These are phyloP conservation scores for Drosophila yooni DNA, from an alignment of 2,888 invertebrate species.

Conservation along the genomic window DNA sequence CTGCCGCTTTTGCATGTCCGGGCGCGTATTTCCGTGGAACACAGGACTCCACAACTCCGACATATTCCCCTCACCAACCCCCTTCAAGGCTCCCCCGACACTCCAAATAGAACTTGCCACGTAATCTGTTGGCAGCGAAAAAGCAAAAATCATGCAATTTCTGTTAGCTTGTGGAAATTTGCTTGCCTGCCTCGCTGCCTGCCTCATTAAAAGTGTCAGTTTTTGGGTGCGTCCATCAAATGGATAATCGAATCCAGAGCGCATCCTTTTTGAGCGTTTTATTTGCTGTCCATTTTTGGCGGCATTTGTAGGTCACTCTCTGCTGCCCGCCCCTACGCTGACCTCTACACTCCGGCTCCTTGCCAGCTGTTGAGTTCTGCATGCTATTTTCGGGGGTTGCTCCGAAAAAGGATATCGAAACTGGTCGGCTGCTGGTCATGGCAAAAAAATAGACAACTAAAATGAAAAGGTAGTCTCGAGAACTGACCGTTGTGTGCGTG, in stretches of 20 bases:
- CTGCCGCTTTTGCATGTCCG: conserved; percentile 59
- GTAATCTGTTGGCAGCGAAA: conserved; percentile 37
- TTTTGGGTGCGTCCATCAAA: conserved; percentile 52
- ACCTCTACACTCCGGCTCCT: conserved; percentile 39
- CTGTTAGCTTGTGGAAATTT: conserved; percentile 30
- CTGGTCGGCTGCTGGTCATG: conserved; percentile 64
- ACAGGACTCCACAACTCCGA: conserved; percentile 9
- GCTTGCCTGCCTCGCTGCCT: conserved; percentile 19
- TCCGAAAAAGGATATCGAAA: conserved; percentile 44
- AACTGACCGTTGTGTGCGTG: conserved; percentile 54
- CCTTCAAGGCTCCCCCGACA: conserved; percentile 3
- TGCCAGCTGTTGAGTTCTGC: conserved; percentile 64
- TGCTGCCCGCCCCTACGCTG: conserved; percentile 16
- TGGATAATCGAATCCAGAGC: conserved; percentile 18
- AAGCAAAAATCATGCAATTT: conserved; percentile 57
- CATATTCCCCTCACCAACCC: background rate
- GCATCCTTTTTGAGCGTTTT: conserved; percentile 49
- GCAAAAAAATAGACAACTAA: conserved; percentile 24
- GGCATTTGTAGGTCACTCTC: conserved; percentile 64
- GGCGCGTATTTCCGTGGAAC: conserved; percentile 41
- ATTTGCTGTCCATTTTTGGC: conserved; percentile 65
- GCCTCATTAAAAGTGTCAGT: conserved; percentile 61
- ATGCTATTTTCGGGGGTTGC: conserved; percentile 67
- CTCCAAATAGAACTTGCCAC: conserved; percentile 28
- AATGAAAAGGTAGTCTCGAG: conserved; percentile 31